Conservation (phyloP, 2,797 vertebrate genomes). For the Gadopsis marmoratus region DNA sequence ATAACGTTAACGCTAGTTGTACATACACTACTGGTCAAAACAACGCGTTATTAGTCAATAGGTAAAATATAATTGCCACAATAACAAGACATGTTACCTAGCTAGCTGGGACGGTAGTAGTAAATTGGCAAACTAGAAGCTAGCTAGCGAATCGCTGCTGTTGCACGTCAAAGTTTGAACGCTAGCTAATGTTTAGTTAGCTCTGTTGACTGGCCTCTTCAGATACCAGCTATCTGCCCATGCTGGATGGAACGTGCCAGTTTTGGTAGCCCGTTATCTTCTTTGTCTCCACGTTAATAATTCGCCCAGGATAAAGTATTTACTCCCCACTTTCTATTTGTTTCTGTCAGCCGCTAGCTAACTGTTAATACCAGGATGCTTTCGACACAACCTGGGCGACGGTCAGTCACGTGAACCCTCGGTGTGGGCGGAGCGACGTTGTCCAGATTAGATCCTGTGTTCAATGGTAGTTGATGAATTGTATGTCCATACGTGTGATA, state of each 20-base stretch:
- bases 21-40: not conserved
- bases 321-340: conserved; percentile 24
- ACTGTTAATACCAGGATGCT: conserved; percentile 78
- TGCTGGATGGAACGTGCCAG: conserved; percentile 17
- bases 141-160: conserved; percentile 51
- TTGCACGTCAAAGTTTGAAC: conserved; percentile 79
- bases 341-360: conserved; percentile 47
- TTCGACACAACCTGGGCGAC: conserved; percentile 80
- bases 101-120: conserved; percentile 9
- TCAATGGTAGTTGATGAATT: not conserved
- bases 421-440: conserved; percentile 59
- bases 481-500: too few relatives aligned
- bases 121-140: conserved; percentile 39
- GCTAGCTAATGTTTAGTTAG: conserved; percentile 68
- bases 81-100: conserved; percentile 12
- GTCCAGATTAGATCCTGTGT: too few relatives aligned
- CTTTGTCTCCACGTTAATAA: conserved; percentile 24
- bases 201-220: conserved; percentile 48
- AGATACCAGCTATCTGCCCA: conserved; percentile 28
- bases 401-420: conserved; percentile 73
- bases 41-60: not conserved
- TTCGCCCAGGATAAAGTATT: conserved; percentile 20
- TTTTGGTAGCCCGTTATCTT: conserved; percentile 25
- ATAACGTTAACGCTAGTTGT: conserved; percentile 24
- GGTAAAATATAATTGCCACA: not conserved